Evolutionary conservation across 2,797 vertebrate genomes (phyloP), one percentile per base, ranked within the genome.

Genomic region (Borostomias antarcticus): DNA sequence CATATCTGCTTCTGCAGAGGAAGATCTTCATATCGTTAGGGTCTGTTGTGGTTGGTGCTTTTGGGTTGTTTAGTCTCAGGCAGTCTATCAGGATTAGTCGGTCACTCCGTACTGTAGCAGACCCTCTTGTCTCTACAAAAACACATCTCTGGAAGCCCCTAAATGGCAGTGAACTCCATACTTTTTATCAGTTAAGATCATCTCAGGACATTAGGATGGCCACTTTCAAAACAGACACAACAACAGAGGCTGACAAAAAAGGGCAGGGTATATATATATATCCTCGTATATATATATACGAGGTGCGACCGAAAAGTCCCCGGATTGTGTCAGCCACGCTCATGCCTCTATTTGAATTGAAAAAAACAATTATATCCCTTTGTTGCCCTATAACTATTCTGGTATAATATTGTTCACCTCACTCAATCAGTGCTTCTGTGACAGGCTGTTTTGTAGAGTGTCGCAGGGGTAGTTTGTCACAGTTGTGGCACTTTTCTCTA

Each of bases 131-230:
- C 19, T 21, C 47, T 10, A 50, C 21, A 9, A 25, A 7, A 50
- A 50, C 21, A 21, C 7, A 50, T 9, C 19, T 8, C 47, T 50
- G 3, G 7, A 50, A 19, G 47, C n/a, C 47, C 47, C 47, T 50
- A 5, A 21, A 50, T 23, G 2, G 17, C 26, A 29, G 51, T 23
- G 29, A 25, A 17, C 17, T 25, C 5, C 23, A 19, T 3, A 9
- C 35, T 75, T 53, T 64, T 62, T 52, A 58, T 74, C 26, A 73
- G 64, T 68, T 63, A 5, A 19, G 53, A 61, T n/a, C 61, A 53
- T 26, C 4, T 10, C n/a, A 5, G 7, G 47, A 50, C 7, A 50
- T 8, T 28, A 15, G 25, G 53, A 53, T 23, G 7, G 37, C 10
- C 26, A 32, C 70, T 77, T 72, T n/a, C n/a, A n/a, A n/a, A n/a